Evolutionary conservation across 2,888 invertebrate species (phyloP), one percentile per base, ranked within the genome.

Genomic region (Resseliella maxima): DNA sequence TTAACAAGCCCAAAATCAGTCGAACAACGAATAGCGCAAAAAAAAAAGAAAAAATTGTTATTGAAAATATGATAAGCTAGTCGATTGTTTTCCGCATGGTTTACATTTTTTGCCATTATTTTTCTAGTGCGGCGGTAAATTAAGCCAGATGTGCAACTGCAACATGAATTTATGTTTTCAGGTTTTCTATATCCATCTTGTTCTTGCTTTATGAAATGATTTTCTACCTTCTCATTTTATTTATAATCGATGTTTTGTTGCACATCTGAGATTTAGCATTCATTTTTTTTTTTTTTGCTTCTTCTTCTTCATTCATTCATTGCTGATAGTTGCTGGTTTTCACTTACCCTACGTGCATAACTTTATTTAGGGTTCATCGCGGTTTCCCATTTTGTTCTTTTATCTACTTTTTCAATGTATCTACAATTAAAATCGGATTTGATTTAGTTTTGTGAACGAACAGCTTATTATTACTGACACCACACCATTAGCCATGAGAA

Each of bases 201-300:
- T n/a, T n/a, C n/a, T n/a, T n/a, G n/a, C n/a, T n/a, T 2, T 59
- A n/a, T 24, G 24, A 31, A 31, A 31, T 31, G 31, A 72, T 72
- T 72, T 31, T 1, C 72, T 2, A 38, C 41, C 83, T 83, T 83
- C 83, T 38, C 24, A 38, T 83, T 83, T 38, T 38, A n/a, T 83
- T 38, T 38, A 83, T 83, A 83, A 83, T 83, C 41, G 83, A 38
- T 83, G 83, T 83, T 83, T 83, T 83, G 83, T 83, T 83, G 38
- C 72, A 38, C 83, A 83, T 83, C 83, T 83, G 83, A 83, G 36
- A n/a, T 83, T 83, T 83, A 83, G 38, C 83, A 83, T 83, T 83
- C 83, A 36, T n/a, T 38, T 83, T 36, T 83, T 38, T 83, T 24
- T 1, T 15, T 81, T 35, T 21, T 81, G 81, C 36, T 81, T 8